Base-by-base conservation (phyloP, 1,140 invertebrate species). In the Coelopa frigida region DNA sequence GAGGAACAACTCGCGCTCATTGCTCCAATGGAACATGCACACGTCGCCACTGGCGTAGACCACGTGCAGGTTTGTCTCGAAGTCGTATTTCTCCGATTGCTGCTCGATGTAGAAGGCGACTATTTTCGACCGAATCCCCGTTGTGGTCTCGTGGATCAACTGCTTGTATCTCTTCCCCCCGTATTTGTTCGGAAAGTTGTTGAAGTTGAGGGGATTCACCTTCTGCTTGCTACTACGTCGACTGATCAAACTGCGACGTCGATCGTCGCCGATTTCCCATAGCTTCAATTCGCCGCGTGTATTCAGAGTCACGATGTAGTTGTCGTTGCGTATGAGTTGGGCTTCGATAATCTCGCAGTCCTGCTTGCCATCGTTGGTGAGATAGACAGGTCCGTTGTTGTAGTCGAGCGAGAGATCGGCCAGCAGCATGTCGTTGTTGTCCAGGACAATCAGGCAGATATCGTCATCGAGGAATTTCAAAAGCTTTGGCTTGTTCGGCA, bases 331-430 rank as follows among this genome's bases (percentile, higher is more conserved):
- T 10, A 35, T 14, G 12, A 35, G 20, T 8, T 32, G 42, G 15
- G 31, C 18, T 1, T 6, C 27, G 15, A n/a, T 23, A 23, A 35
- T 32, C 15, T 22, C 7, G 3, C 18, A 44, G 32, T 22, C 20
- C 15, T 4, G 27, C 31, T 22, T 32, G 26, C 24, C 51, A 27
- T 18, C 11, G 24, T 42, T 11, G 22, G 20, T 52, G 4, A 63
- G 35, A 7, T 52, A 17, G 20, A 60, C 46, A 4, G 53, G 52
- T 11, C 26, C 29, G 4, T 48, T 48, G 21, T 46, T 54, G 3
- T 44, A 59, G 11, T 56, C 48, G 15, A 68, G 32, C 1, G 59
- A 65, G 2, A 65, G 50, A 32, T 68, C 58, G 2, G 54, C 49
- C 5, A 68, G 46, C 12, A 59, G 36, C 4, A 59, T 31, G 22